A percentile compares a stretch with the other conserved stretches of the same genome.
These are phyloP conservation scores for Ylistrum balloti DNA, from an alignment of 1,140 invertebrate genomes.

Conservation along the genomic window DNA sequence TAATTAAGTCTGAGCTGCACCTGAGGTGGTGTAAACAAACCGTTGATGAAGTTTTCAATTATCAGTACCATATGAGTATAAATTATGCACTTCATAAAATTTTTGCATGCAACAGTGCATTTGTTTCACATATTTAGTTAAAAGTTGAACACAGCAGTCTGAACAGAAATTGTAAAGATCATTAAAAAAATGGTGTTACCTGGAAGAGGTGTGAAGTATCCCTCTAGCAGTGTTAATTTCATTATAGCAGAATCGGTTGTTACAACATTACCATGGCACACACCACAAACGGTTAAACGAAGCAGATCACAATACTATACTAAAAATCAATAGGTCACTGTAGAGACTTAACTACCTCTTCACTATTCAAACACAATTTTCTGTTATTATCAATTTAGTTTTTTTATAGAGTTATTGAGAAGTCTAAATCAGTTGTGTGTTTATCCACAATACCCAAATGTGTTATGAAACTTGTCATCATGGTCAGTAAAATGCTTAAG, in stretches of 20 bases:
- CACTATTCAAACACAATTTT: conserved; percentile 27
- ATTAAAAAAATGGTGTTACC: background rate
- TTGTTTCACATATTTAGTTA: background rate
- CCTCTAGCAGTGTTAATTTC: background rate
- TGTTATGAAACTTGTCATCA: background rate
- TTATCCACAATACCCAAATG: background rate
- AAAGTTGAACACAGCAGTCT: background rate
- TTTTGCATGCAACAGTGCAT: background rate
- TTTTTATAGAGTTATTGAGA: background rate
- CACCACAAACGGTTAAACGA: conserved; percentile 24
- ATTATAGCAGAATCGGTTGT: background rate
- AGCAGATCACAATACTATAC: conserved; percentile 13
- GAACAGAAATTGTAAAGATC: background rate
- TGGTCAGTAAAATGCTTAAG: conserved; percentile 13
- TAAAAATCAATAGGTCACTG: conserved; percentile 15
- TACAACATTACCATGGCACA: conserved; percentile 33
- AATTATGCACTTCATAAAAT: background rate
- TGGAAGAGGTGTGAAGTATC: background rate
- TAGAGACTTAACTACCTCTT: background rate
- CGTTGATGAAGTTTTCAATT: background rate
- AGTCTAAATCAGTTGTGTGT: background rate
- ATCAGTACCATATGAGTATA: background rate
- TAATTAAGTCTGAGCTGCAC: background rate
- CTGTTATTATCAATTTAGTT: conserved; percentile 30
- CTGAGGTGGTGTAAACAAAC: background rate